Evolutionary conservation across 2,797 vertebrate species (phyloP), one percentile per base, ranked within the genome.

Genomic region (Melanitta fusca): DNA sequence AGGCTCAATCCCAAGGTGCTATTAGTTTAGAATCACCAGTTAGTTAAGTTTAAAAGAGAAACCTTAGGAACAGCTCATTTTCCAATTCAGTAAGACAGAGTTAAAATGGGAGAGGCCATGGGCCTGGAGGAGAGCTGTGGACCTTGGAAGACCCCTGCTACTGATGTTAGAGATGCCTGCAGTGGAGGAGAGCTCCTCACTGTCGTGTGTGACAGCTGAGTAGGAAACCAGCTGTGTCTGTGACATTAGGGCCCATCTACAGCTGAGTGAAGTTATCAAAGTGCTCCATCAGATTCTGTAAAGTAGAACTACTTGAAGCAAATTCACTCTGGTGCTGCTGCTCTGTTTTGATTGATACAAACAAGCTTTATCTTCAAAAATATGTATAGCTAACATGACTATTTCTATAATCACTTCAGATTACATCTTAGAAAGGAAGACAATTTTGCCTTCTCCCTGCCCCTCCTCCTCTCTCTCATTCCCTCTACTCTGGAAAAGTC

Each of bases 311-410:
- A 81, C 61, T 87, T 78, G 72, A 94, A 88, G 88, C 30, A 82
- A 89, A 91, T 45, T 92, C 88, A 74, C 82, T 96, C 27, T 27
- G 77, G 73, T 92, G 85, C 84, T 96, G 78, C 70, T 91, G 65
- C 74, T 96, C 74, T 71, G 51, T 69, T 93, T 88, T 96, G 94
- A 95, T 94, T 95, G 88, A 95, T 90, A 65, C 13, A 54, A 93
- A 71, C 77, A 89, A 93, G 80, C 27, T 84, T 93, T 96, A 95
- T 89, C 84, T 97, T 95, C 85, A 92, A 95, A 96, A 96, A 93
- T 72, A 89, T 34, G 68, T 90, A 82, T 53, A 85, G 84, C 43
- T 71, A 94, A 60, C 81, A 69, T 28, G 22, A 96, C 47, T 77
- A 89, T 92, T 97, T 97, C 89, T 84, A 64, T 88, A 94, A 90